Base-by-base conservation (phyloP, 2,797 vertebrate species). In the Tokudaia muenninki region DNA sequence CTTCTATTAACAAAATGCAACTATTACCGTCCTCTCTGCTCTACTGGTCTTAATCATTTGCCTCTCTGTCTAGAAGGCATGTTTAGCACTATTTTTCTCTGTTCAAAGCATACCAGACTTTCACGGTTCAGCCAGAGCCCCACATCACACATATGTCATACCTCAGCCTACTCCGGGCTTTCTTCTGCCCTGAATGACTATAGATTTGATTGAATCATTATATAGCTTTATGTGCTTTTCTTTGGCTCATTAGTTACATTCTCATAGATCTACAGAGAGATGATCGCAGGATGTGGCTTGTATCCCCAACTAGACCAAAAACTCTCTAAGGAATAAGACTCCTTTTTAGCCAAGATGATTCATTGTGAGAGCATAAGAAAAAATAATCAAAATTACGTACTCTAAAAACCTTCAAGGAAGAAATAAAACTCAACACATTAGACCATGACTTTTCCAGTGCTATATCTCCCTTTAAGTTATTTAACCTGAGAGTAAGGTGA, bases 331-430 rank as follows among this genome's bases (percentile, higher is more conserved):
- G n/a, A 83, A 44, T 24, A 16, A 52, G 4, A 47, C 5, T 90
- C 24, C 55, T 41, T 67, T 19, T 52, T 61, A 70, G 21, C 19
- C 37, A 78, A 91, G 7, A 74, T 72, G 83, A 94, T 75, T 52
- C 52, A 67, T 8, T 86, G 13, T 89, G 87, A n/a, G 34, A 31
- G 81, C 55, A 95, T 31, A 83, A 31, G 26, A 74, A 91, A 47
- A 22, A 95, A 13, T 65, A 72, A 94, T 13, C 80, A 37, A 1
- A 95, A 92, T 82, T 72, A 70, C 8, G 55, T 55, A 50, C 21
- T 97, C 55, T 65, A 29, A 65, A 80, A 87, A 90, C 29, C 16
- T 91, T 86, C 63, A 94, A 91, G 22, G 65, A 74, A 93, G 17
- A 95, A 92, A 82, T 91, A 83, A 89, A 74, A 31, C n/a, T 31